These are phyloP conservation scores for Lacerta agilis DNA, from an alignment of 2,797 vertebrate genomes.

Conservation along the genomic window DNA sequence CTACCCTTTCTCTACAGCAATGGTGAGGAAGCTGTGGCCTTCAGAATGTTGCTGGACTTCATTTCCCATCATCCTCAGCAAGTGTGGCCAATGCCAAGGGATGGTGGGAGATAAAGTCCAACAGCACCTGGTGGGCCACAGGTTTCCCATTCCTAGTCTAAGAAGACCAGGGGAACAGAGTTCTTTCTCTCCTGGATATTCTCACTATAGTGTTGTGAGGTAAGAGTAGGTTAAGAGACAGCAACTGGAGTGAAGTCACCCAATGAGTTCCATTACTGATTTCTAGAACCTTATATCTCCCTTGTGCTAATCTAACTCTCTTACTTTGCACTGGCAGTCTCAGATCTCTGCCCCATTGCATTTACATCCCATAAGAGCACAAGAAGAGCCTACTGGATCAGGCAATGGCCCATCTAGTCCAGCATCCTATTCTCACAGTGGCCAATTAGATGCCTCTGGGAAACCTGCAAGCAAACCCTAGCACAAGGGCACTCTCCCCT, in stretches of 20 bases:
- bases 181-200: neutral
- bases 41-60: too few relatives aligned
- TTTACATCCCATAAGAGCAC: neutral
- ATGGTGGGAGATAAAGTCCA: neutral
- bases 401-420: too few relatives aligned
- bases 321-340: neutral
- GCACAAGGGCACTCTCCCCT: too few relatives aligned
- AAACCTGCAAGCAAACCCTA: too few relatives aligned
- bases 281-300: neutral
- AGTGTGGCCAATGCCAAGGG: too few relatives aligned
- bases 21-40: too few relatives aligned
- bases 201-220: neutral
- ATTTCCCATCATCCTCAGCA: too few relatives aligned
- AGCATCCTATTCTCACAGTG: too few relatives aligned
- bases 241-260: neutral
- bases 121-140: neutral
- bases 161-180: neutral
- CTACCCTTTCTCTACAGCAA: too few relatives aligned
- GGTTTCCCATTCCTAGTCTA: neutral
- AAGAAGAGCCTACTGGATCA: too few relatives aligned
- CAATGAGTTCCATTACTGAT: neutral
- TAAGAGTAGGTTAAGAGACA: neutral
- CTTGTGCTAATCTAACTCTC: neutral
- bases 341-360: neutral
- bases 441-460: too few relatives aligned